Conservation (phyloP, 2,888 invertebrate species). For the Cephus spinipes region DNA sequence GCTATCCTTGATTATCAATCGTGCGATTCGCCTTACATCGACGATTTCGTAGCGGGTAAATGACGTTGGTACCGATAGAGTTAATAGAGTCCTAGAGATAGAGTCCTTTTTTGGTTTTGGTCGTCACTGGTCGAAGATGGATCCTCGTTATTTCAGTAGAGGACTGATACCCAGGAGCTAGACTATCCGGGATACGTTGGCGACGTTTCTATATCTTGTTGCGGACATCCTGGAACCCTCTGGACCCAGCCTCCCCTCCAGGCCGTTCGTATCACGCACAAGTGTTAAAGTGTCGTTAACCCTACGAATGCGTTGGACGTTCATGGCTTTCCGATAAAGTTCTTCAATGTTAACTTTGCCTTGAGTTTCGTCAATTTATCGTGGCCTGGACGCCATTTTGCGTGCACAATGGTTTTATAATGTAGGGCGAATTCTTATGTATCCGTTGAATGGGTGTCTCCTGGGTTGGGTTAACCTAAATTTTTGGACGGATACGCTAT, state of each 20-base stretch:
- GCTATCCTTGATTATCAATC: neutral
- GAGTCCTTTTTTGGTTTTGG: too few relatives aligned
- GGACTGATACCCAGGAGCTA: too few relatives aligned
- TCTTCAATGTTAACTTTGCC: neutral
- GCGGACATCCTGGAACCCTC: constrained; percentile 48
- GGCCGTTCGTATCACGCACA: constrained; percentile 28
- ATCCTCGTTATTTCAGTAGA: too few relatives aligned
- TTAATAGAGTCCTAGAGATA: too few relatives aligned
- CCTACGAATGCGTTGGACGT: constrained; percentile 29
- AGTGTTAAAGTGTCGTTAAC: constrained; percentile 45
- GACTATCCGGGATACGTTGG: constrained; percentile 39
- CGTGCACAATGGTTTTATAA: neutral
- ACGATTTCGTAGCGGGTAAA: neutral
- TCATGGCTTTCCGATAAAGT: neutral
- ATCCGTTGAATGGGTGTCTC: too few relatives aligned
- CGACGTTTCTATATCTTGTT: constrained; percentile 45
- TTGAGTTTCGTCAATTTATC: neutral
- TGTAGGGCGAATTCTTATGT: neutral
- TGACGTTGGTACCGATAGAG: neutral
- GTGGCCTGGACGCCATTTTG: neutral
- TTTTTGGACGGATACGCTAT: too few relatives aligned
- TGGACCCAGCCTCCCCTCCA: constrained; percentile 24
- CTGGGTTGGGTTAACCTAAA: too few relatives aligned
- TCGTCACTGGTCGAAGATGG: too few relatives aligned
- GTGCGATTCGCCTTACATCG: neutral